Evolutionary conservation across 2,113 vertebrate genomes (phyloP).

Genomic region (Monarcha castaneiventris): DNA sequence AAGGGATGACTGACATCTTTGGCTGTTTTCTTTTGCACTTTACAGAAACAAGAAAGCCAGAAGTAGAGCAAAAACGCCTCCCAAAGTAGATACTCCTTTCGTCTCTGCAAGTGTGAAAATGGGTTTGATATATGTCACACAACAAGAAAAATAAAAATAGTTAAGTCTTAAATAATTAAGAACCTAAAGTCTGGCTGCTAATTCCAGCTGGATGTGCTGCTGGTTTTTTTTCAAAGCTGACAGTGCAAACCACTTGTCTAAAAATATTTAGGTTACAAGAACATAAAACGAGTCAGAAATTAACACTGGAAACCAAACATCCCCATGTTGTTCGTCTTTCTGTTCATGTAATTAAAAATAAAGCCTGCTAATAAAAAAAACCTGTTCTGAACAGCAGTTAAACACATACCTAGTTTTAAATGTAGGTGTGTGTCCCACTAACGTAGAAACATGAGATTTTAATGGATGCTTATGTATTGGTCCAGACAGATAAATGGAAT

Average conservation of each 20-base stretch:
- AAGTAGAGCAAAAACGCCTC: neutral
- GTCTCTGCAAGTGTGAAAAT: neutral
- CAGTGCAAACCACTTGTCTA: neutral
- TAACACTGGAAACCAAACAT: neutral
- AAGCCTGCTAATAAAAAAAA: neutral
- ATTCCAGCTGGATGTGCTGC: neutral
- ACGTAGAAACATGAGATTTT: neutral
- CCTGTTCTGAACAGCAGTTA: neutral
- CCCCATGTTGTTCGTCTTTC: neutral
- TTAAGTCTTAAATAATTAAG: neutral
- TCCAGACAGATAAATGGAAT: neutral
- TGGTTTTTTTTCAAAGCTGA: neutral
- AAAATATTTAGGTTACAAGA: neutral
- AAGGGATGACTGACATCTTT: neutral
- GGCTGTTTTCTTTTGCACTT: neutral
- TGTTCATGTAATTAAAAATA: neutral
- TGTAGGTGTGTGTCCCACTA: neutral
- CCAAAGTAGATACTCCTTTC: neutral
- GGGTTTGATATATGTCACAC: neutral
- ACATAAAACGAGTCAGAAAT: neutral
- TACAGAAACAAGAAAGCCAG: neutral
- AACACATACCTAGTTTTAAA: neutral
- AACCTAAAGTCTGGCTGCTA: neutral
- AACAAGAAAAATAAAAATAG: neutral
- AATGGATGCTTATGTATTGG: neutral